These are phyloP conservation scores for Halichoeres trimaculatus DNA, from an alignment of 2,113 vertebrate genomes.

Conservation along the genomic window DNA sequence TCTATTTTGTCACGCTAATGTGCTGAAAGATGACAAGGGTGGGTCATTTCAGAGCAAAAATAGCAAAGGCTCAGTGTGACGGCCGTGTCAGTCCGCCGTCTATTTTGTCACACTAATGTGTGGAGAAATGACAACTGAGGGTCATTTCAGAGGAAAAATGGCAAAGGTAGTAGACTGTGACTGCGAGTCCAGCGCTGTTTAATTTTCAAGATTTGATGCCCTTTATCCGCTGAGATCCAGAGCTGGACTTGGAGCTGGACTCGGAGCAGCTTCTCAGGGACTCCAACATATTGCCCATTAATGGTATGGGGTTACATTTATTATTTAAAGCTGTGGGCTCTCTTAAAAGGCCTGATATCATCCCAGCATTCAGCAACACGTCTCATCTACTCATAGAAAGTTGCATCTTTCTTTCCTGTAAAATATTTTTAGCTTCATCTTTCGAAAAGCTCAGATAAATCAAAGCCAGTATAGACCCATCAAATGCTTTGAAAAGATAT, in stretches of 20 bases:
- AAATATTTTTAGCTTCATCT: not conserved
- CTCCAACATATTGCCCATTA: constrained; percentile 21
- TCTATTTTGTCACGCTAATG: constrained; percentile 76
- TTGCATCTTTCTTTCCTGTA: too few species aligned
- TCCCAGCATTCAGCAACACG: constrained; percentile 19
- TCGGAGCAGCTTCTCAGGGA: not conserved
- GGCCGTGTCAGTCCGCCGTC: constrained; percentile 63
- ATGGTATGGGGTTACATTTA: constrained; percentile 23
- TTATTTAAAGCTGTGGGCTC: constrained; percentile 35
- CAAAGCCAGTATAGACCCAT: too few species aligned
- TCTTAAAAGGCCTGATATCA: constrained; percentile 23
- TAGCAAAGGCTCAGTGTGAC: constrained; percentile 61
- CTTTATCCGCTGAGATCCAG: not conserved
- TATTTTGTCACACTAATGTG: constrained; percentile 66
- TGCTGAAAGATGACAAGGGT: constrained; percentile 74
- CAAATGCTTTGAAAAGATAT: too few species aligned
- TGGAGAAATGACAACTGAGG: constrained; percentile 54
- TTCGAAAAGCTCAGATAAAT: too few species aligned
- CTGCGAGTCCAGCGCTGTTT: constrained; percentile 18
- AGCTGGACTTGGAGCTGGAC: not conserved
- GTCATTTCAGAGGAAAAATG: constrained; percentile 62
- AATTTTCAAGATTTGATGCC: constrained; percentile 18
- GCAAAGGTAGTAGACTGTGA: constrained; percentile 54
- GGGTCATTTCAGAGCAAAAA: constrained; percentile 71
- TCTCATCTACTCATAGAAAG: not conserved